Evolutionary conservation across 2,113 vertebrate species (phyloP).

Genomic region (Indicator indicator): DNA sequence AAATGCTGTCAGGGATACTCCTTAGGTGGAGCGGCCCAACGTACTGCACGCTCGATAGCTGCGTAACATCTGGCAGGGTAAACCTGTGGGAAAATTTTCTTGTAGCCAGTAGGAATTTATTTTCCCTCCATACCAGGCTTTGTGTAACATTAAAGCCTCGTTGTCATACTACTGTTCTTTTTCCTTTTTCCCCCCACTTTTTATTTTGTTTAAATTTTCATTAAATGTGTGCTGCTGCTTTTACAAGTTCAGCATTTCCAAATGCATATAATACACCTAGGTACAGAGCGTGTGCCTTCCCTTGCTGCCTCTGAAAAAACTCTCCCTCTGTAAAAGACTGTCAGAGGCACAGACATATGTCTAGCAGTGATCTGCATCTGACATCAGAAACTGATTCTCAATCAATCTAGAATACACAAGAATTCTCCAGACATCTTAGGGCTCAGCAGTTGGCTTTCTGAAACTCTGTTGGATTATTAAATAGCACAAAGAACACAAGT

Average conservation of each 20-base stretch:
- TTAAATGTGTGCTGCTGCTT: background rate
- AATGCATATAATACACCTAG: background rate
- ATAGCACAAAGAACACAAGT: background rate
- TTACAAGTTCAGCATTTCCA: background rate
- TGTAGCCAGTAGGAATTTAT: background rate
- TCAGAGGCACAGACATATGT: background rate
- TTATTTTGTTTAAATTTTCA: background rate
- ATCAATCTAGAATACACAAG: background rate
- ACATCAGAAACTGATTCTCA: background rate
- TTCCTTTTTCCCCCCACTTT: accelerated
- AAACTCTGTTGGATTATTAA: background rate
- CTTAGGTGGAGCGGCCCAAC: accelerated
- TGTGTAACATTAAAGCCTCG: background rate
- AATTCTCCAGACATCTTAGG: background rate
- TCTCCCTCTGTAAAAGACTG: background rate
- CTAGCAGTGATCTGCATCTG: background rate
- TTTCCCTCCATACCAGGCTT: background rate
- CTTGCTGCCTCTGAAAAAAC: background rate
- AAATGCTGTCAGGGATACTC: background rate
- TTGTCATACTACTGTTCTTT: background rate
- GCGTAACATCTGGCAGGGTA: background rate
- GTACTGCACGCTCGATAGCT: background rate
- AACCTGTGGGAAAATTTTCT: background rate
- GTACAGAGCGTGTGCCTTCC: background rate
- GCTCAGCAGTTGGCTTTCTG: background rate